A percentile compares a stretch with the other conserved stretches of the same genome.
These are phyloP conservation scores for Psococerastis gibbosa DNA, from an alignment of 2,888 invertebrate species.

Conservation along the genomic window DNA sequence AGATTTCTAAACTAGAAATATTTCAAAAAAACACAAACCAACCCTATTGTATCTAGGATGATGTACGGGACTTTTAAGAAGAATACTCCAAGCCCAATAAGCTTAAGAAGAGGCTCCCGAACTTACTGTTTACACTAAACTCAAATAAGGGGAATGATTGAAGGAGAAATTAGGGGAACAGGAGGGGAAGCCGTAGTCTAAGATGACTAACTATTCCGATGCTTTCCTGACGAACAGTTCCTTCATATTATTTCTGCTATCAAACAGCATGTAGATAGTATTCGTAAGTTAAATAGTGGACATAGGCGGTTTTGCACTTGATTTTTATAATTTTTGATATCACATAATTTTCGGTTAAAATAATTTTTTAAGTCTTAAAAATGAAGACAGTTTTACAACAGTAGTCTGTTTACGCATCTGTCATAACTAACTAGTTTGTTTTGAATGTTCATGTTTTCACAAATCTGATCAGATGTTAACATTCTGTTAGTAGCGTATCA, in stretches of 20 bases:
- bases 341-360: neutral
- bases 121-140: conserved; percentile 6
- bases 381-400: no score
- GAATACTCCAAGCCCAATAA: neutral
- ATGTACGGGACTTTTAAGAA: conserved; percentile 7
- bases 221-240: neutral
- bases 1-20: conserved; percentile 6
- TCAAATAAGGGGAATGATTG: conserved; percentile 9
- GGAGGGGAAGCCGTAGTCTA: conserved; percentile 3
- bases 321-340: conserved; percentile 7
- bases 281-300: conserved; percentile 8
- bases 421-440: no score
- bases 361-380: neutral
- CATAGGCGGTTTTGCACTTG: conserved; percentile 4
- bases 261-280: neutral
- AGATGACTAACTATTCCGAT: neutral
- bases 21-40: conserved; percentile 10
- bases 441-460: no score
- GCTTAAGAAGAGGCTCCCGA: neutral
- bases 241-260: neutral
- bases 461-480: no score
- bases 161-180: conserved; percentile 10
- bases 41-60: conserved; percentile 11
- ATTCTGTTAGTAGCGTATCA: no score
- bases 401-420: no score